Conservation (phyloP, 1,140 invertebrate genomes). For the Drosophila asahinai region DNA sequence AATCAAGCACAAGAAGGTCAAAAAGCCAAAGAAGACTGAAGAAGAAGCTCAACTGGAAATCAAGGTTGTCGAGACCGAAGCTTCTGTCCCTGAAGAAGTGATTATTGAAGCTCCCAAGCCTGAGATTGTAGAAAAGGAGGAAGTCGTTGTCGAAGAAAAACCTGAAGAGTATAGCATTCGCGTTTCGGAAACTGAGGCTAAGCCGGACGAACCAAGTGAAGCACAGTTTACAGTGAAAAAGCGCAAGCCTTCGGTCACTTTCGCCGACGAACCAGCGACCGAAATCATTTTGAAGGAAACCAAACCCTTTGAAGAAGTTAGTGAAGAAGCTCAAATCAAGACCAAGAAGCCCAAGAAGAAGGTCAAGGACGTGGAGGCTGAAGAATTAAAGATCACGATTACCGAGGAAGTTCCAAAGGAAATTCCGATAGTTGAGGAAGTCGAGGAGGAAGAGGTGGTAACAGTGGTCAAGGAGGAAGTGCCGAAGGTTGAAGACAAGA, state of each 20-base stretch:
- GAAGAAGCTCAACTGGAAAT: conserved; percentile 72
- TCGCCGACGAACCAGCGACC: conserved; percentile 70
- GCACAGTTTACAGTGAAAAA: conserved; percentile 67
- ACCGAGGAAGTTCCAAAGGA: conserved; percentile 65
- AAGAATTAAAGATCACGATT: conserved; percentile 66
- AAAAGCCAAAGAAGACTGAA: conserved; percentile 85
- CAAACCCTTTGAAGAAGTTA: conserved; percentile 66
- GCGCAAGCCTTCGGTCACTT: conserved; percentile 50
- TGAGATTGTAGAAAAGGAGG: conserved; percentile 30
- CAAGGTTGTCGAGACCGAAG: conserved; percentile 65
- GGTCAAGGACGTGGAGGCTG: conserved; percentile 59
- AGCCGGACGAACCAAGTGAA: conserved; percentile 50
- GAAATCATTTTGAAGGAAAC: conserved; percentile 69
- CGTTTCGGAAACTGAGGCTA: conserved; percentile 28
- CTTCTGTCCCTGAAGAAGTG: conserved; percentile 39
- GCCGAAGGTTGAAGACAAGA: conserved; percentile 49
- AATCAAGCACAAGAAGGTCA: conserved; percentile 77
- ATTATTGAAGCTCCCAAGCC: conserved; percentile 26
- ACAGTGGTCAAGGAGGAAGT: conserved; percentile 35
- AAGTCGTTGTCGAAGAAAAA: conserved; percentile 40
- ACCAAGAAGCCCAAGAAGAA: conserved; percentile 82
- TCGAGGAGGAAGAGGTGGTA: conserved; percentile 52
- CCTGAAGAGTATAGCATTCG: conserved; percentile 44
- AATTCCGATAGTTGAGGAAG: conserved; percentile 49
- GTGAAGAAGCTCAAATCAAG: conserved; percentile 72